Base-by-base conservation (phyloP, 2,113 vertebrate species). In the Brachionichthys hirsutus region DNA sequence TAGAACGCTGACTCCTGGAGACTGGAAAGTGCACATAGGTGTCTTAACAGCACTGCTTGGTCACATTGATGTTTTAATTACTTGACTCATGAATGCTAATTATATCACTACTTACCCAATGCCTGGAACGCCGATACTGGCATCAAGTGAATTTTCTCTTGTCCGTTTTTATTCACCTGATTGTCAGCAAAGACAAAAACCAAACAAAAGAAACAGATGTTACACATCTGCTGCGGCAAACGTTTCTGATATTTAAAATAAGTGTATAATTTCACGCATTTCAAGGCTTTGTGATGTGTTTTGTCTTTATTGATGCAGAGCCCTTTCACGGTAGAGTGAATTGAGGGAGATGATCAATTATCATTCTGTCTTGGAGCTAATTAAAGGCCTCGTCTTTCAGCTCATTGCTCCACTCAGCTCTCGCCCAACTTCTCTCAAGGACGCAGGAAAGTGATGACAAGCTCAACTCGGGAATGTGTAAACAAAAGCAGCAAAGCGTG, bases 31-130 rank as follows among this genome's bases (percentile, higher is more conserved):
- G 55, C 30, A 44, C 70, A 54, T 19, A 12, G 73, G 81, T 72
- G 77, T 68, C 74, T 80, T 66, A 72, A 68, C 75, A 47, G 75
- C 70, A 67, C 45, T 65, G 73, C 70, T 75, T 13, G 42, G 71
- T 57, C 78, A 71, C 76, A 88, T 85, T 85, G 86, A 89, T 80
- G 83, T 87, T 90, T 90, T 90, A 89, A 90, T 90, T 87, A 88
- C 84, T 87, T 83, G 73, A 89, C 82, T 88, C 82, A 83, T 88
- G 83, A 84, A 83, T 84, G 87, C 86, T 89, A 91, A 91, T 91
- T 87, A 81, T 88, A 85, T 86, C 81, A 82, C 65, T 52, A 71
- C 76, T 79, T 71, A 75, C 57, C 83, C 83, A 85, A 88, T 84
- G 71, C 82, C 70, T 70, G 63, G 79, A 82, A 82, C 85, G 89